Conservation (phyloP, 2,113 vertebrate genomes). For the Equus przewalskii region DNA sequence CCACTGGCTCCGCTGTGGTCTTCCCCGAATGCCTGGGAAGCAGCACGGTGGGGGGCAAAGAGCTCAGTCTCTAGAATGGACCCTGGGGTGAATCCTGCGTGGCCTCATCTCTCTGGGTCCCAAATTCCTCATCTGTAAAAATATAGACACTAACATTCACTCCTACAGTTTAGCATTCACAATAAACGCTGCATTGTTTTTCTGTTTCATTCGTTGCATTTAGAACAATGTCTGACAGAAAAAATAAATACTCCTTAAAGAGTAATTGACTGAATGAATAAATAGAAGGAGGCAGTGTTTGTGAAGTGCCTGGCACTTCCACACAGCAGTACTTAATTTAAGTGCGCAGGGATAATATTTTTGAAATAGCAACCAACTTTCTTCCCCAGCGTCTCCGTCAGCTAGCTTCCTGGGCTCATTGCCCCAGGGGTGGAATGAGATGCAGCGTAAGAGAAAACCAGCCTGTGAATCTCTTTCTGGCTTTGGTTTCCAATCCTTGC, state of each 20-base stretch:
- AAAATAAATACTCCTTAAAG: background rate
- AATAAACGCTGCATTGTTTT: background rate
- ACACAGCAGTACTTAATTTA: background rate
- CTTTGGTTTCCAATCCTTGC: background rate
- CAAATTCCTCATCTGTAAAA: background rate
- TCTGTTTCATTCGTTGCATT: background rate
- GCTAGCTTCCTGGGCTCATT: background rate
- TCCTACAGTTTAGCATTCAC: background rate
- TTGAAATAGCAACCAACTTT: background rate
- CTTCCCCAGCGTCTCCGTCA: background rate
- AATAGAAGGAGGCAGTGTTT: background rate
- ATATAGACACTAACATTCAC: background rate
- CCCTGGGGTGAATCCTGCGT: background rate
- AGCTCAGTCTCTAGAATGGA: background rate
- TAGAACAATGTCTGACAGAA: background rate
- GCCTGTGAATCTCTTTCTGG: background rate
- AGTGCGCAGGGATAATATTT: background rate
- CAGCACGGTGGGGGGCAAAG: background rate
- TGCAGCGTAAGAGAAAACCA: background rate
- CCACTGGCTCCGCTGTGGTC: background rate
- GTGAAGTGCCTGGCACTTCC: background rate
- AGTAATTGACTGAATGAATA: background rate
- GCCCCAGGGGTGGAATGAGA: background rate
- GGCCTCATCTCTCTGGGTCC: background rate
- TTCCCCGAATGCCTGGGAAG: background rate